Percentiles rank a stretch among this genome's conserved stretches.
Conservation (phyloP, 2,888 invertebrate genomes). For the Hypolimnas misippus region DNA sequence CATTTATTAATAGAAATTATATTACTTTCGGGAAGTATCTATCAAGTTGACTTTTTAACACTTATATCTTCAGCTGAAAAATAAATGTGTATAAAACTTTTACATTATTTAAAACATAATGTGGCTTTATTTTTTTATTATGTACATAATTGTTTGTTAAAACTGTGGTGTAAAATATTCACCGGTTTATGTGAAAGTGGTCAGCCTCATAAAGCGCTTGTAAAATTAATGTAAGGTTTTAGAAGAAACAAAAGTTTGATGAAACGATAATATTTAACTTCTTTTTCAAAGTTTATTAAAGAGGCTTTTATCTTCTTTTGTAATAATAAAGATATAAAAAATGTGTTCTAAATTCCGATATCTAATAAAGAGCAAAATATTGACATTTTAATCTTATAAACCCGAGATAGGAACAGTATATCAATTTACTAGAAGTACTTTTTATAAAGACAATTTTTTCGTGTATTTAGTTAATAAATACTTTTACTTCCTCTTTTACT, state of each 20-base stretch:
- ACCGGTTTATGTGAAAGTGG: not conserved
- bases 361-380: not conserved
- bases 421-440: not conserved
- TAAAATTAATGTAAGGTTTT: conserved; percentile 10
- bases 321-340: not conserved
- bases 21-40: too few species aligned
- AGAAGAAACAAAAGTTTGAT: conserved; percentile 11
- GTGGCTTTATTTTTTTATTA: too few species aligned
- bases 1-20: too few species aligned
- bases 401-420: not conserved
- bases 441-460: too few species aligned
- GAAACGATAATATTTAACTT: conserved; percentile 16
- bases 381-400: not conserved
- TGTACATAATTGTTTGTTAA: not conserved
- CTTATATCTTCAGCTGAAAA: too few species aligned
- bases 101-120: too few species aligned
- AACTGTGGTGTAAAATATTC: not conserved
- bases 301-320: not conserved
- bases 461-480: too few species aligned
- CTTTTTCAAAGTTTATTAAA: not conserved
- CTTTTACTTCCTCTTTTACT: too few species aligned
- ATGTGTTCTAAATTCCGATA: not conserved
- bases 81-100: too few species aligned
- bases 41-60: too few species aligned
- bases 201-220: not conserved